Evolutionary conservation across 1,140 invertebrate genomes (phyloP), one percentile per base, ranked within the genome.

Genomic region (Neuroterus valhalla): DNA sequence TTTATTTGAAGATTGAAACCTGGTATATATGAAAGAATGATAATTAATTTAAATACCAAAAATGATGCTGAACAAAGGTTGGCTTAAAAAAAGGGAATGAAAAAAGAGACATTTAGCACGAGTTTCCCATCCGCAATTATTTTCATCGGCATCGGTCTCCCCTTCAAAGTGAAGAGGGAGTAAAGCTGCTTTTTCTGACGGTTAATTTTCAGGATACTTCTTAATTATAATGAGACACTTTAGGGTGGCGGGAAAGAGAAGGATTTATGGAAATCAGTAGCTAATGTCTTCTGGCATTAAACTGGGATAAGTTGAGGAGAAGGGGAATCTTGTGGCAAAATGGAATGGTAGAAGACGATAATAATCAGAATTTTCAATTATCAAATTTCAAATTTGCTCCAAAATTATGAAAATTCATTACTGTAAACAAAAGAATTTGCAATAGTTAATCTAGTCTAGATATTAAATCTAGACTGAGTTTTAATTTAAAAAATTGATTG

Each of bases 211-310:
- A 86, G 82, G 84, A 85, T 88, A 87, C 84, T 87, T 87, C 84
- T 87, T 88, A 88, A 89, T 89, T 88, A 87, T 89, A 88, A 89
- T 84, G 86, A 88, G 85, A 88, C 85, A 87, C 84, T 87, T 87
- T 87, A 78, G 83, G 82, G 80, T 81, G 82, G 69, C 74, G 44
- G 71, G 79, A 79, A 78, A 79, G 74, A 70, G 76, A 74, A 78
- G 82, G 80, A 82, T 88, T 89, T 89, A 88, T 89, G 88, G 85
- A 87, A 89, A 89, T 88, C 82, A 84, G 75, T 71, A 82, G 87
- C 86, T 88, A 89, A 89, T 89, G 88, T 89, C 88, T 88, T 88
- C 82, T 84, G 85, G 83, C 86, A 88, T 89, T 89, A 89, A 85
- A 86, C 84, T 71, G 70, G 45, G 81, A 82, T 83, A 79, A 68